Evolutionary conservation across 2,888 invertebrate species (phyloP).

Genomic region (Nephrocerus scutellatus): DNA sequence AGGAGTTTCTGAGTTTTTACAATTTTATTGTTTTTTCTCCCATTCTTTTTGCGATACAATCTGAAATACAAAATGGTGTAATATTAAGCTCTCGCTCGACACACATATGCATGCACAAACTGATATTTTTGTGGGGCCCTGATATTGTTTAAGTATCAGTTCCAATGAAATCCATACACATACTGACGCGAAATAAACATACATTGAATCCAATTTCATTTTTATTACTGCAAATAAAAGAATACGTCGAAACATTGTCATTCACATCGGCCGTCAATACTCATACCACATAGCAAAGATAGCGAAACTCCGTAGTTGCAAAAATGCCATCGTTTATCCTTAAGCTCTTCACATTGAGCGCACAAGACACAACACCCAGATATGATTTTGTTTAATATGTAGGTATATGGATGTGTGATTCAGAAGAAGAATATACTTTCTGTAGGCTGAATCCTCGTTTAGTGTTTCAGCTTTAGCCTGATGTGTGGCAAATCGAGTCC

Average conservation of each 20-base stretch:
- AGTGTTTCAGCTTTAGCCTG: constrained; percentile 12
- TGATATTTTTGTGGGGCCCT: too few relatives aligned
- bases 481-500: constrained; percentile 16
- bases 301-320: too few relatives aligned
- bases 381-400: constrained; percentile 24
- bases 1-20: too few relatives aligned
- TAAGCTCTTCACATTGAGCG: constrained; percentile 13
- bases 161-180: constrained; percentile 20
- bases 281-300: constrained; percentile 13
- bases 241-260: constrained; percentile 20
- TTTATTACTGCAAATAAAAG: constrained; percentile 27
- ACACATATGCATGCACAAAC: too few relatives aligned
- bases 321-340: constrained; percentile 18
- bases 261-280: constrained; percentile 16
- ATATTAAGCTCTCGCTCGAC: too few relatives aligned
- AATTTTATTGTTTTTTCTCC: too few relatives aligned
- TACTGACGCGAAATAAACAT: constrained; percentile 25
- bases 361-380: constrained; percentile 10
- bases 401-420: constrained; percentile 12
- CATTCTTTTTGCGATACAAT: too few relatives aligned
- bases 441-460: too few relatives aligned
- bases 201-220: constrained; percentile 28
- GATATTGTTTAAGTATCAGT: too few relatives aligned
- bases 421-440: too few relatives aligned
- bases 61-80: too few relatives aligned